Base-by-base conservation (phyloP, 2,797 vertebrate genomes). In the Enteromius trimaculatus region DNA sequence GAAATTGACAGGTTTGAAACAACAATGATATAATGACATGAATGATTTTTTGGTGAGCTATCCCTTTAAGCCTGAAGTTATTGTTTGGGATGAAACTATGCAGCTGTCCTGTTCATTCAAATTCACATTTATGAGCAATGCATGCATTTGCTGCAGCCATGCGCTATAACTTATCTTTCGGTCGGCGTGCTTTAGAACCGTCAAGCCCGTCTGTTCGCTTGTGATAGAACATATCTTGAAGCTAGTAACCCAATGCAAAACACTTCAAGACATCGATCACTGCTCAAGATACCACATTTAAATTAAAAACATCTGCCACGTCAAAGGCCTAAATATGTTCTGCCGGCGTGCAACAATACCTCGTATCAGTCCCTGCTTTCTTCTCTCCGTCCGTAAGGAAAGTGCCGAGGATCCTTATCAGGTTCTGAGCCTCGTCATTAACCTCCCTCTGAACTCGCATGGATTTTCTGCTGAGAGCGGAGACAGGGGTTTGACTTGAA, bases 371-470 rank as follows among this genome's bases (percentile, higher is more conserved):
- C 13, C 13, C n/a, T 74, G 16, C 42, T 65, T 75, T 68, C n/a
- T 53, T 55, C 51, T 55, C 34, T 51, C 44, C 8, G 1, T 47
- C 21, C 9, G 5, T 26, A 53, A 70, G 16, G 21, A 81, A 85
- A 83, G 84, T 77, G 77, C 80, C 77, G 84, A 84, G 80, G 81
- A 68, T 85, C 53, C 84, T 89, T 88, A 89, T 90, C 90, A 85
- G 86, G 51, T 75, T 77, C 81, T 85, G 78, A 84, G 80, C 82
- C 66, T 74, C 49, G 51, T 89, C 86, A 85, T 90, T 91, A 91
- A 91, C 90, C 90, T 90, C 81, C 86, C 49, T 79, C 88, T 90
- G 89, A 90, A 91, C 90, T 84, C 81, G 29, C 83, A 88, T 90
- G 85, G 87, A 88, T 88, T 86, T 77, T 88, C 65, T 85, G 71